Evolutionary conservation across 2,888 invertebrate species (phyloP).

Genomic region (Yponomeuta evonymella): DNA sequence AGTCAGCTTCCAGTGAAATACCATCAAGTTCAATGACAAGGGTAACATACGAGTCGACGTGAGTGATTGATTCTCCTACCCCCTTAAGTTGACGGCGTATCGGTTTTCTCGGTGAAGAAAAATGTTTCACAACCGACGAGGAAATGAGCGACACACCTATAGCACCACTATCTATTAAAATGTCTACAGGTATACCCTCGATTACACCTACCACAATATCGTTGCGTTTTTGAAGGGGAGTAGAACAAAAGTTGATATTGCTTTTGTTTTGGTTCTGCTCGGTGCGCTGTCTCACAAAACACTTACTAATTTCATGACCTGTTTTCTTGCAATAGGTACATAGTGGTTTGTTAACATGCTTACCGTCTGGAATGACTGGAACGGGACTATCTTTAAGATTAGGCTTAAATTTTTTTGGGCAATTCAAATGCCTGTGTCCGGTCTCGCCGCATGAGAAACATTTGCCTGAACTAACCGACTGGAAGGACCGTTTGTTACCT

Average conservation of each 20-base stretch:
- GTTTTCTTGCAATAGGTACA: too few species aligned
- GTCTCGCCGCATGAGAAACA: not conserved
- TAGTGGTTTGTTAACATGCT: too few species aligned
- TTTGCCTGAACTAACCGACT: not conserved
- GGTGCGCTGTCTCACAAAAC: too few species aligned
- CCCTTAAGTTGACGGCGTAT: not conserved
- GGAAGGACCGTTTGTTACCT: not conserved
- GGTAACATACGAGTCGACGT: constrained; percentile 1
- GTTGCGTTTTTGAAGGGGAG: not conserved
- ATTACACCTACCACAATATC: constrained; percentile 2
- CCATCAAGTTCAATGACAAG: not conserved
- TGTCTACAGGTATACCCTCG: constrained; percentile 4
- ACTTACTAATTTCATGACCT: too few species aligned
- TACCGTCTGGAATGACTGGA: too few species aligned
- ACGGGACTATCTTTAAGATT: too few species aligned
- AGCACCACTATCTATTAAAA: constrained; percentile 8
- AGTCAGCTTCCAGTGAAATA: constrained; percentile 26
- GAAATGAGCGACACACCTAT: not conserved
- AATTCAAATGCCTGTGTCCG: not conserved
- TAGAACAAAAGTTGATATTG: constrained; percentile 3
- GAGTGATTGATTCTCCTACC: not conserved
- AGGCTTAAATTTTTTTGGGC: too few species aligned
- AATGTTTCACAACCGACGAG: not conserved
- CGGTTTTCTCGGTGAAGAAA: not conserved
- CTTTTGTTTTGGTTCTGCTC: not conserved